Percentiles rank a stretch among this genome's conserved stretches.
phyloP scores from a whole-genome alignment of 2,888 invertebrate genomes.

The Hirtodrosophila histrioides region DNA sequence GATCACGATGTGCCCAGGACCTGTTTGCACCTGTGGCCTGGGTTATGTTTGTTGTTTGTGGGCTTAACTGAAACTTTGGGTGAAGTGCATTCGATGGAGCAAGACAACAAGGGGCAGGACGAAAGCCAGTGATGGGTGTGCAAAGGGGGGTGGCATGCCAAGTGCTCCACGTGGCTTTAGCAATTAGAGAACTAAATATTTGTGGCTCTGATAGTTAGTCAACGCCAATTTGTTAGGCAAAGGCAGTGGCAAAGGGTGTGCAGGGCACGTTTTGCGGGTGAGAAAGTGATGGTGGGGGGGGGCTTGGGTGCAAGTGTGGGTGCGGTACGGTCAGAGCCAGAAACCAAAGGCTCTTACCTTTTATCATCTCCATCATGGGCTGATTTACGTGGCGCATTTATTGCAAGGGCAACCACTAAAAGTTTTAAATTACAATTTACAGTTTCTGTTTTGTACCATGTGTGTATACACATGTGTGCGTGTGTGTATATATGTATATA shows the following conservation, averaged over 20 bases:
- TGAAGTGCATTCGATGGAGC: background rate
- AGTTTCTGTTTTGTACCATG: slow-evolving; percentile 48
- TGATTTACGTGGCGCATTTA: slow-evolving; percentile 64
- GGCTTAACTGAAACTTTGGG: slow-evolving; percentile 19
- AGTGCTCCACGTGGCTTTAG: slow-evolving; percentile 36
- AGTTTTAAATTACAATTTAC: slow-evolving; percentile 75
- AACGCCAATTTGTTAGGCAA: slow-evolving; percentile 50
- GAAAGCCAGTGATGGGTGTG: background rate
- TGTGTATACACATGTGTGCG: background rate
- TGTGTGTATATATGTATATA: slow-evolving; percentile 3
- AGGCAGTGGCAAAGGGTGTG: background rate
- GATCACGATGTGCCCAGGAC: slow-evolving; percentile 5
- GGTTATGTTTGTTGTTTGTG: slow-evolving; percentile 21
- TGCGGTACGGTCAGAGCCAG: background rate
- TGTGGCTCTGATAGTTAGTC: slow-evolving; percentile 58
- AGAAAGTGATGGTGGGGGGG: too few species aligned
- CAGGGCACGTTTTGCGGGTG: background rate
- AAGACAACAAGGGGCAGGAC: background rate
- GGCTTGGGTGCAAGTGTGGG: background rate
- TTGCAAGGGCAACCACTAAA: slow-evolving; percentile 76
- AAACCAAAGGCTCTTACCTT: slow-evolving; percentile 40
- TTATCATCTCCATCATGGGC: slow-evolving; percentile 55
- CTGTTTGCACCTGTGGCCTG: slow-evolving; percentile 15
- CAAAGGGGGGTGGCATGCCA: background rate
- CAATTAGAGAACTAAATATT: slow-evolving; percentile 60